A percentile compares a stretch with the other conserved stretches of the same genome.
Evolutionary conservation across 2,797 vertebrate genomes (phyloP).

Genomic region (Mus minutoides): DNA sequence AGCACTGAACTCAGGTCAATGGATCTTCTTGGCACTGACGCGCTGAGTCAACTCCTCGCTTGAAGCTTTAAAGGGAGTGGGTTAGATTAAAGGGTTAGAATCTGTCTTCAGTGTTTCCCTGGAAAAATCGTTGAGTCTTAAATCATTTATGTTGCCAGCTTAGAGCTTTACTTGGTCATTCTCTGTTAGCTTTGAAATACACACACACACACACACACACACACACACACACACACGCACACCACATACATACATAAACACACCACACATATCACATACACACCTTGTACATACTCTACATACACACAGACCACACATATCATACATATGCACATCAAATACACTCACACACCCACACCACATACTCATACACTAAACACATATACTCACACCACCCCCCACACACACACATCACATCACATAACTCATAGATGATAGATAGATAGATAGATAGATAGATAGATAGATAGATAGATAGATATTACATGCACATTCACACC

Average conservation of each 20-base stretch:
- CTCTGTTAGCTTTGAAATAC: constrained; percentile 77
- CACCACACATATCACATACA: neutral
- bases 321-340: neutral
- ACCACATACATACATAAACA: neutral
- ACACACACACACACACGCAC: neutral
- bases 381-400: neutral
- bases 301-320: neutral
- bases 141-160: constrained; percentile 87
- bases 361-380: neutral
- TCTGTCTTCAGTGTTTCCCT: constrained; percentile 85
- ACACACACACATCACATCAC: neutral
- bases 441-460: too few species aligned
- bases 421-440: neutral
- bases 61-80: constrained; percentile 88
- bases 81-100: constrained; percentile 88
- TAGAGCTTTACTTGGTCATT: constrained; percentile 79
- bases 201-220: neutral
- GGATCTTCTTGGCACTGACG: constrained; percentile 92
- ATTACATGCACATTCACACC: neutral
- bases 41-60: constrained; percentile 93
- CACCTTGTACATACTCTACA: neutral
- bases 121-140: constrained; percentile 86
- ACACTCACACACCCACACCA: neutral
- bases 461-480: too few species aligned
- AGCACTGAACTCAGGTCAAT: constrained; percentile 94